Base-by-base conservation (phyloP, 2,113 vertebrate species). In the Atractosteus spatula region DNA sequence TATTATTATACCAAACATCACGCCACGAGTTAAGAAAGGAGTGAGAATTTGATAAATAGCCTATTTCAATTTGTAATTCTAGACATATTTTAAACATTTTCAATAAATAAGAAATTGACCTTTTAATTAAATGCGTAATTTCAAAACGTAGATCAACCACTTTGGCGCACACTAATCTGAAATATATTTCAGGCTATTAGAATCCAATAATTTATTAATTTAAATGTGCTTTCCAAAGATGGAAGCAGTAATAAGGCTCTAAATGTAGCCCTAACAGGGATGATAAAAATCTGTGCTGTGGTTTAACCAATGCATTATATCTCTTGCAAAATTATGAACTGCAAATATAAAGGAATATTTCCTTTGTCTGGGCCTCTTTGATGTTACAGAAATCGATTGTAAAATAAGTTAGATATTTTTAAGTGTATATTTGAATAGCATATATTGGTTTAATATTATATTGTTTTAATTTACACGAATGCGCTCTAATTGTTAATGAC, bases 1-100 rank as follows among this genome's bases (percentile, higher is more conserved):
- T 93, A 93, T 95, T 92, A 90, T 93, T 89, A 90, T 82, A 87
- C 84, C 86, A 83, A 87, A 85, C 87, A 91, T 92, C 90, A 88
- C 79, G 89, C 89, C 68, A 88, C 86, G 91, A 92, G 89, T 91
- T 93, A 92, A 94, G 89, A 90, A 92, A 92, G 89, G 92, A 92
- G 87, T 89, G 91, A 92, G 92, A 90, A 83, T 92, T 91, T 94
- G 92, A 95, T 93, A 93, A 94, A 94, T 94, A 90, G 91, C 90
- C 92, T 88, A 89, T 90, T 92, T 92, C 88, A 91, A 71, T 76
- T 91, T 90, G 89, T 92, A 92, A 92, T 91, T 89, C 84, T 90
- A 81, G 69, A 87, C 89, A 84, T 91, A 92, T 91, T 90, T 87
- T 89, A 84, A 70, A 78, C 77, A 81, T 89, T 84, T 80, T 74